phyloP scores from a whole-genome alignment of 1,140 invertebrate genomes.

The Papilio machaon region DNA sequence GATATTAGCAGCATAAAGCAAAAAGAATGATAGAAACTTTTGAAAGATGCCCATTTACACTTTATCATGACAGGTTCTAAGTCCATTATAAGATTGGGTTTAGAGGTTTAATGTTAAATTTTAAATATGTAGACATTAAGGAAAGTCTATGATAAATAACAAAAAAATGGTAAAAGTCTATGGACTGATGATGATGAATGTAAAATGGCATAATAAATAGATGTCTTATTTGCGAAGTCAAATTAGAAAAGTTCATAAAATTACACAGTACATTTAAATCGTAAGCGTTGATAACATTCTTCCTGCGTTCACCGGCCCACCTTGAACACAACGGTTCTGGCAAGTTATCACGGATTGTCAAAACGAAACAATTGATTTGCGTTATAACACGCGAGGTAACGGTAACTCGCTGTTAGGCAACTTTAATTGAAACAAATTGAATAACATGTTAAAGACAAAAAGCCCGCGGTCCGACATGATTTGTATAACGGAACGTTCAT shows the following conservation, averaged over 20 bases:
- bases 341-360: constrained; percentile 52
- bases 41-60: too few species aligned
- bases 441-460: constrained; percentile 37
- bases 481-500: constrained; percentile 5
- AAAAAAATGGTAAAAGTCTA: too few species aligned
- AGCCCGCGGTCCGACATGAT: neutral
- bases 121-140: too few species aligned
- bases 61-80: too few species aligned
- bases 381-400: constrained; percentile 37
- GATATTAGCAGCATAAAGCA: too few species aligned
- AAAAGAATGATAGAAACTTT: too few species aligned
- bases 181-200: too few species aligned
- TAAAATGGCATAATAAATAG: too few species aligned
- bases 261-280: neutral
- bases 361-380: constrained; percentile 43
- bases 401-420: constrained; percentile 35
- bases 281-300: constrained; percentile 51
- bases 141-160: too few species aligned
- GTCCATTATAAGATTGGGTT: too few species aligned
- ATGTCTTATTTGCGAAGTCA: neutral
- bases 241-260: neutral
- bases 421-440: constrained; percentile 40
- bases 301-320: constrained; percentile 61
- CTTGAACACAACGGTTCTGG: constrained; percentile 58
- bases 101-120: too few species aligned